Evolutionary conservation across 1,140 invertebrate genomes (phyloP), one percentile per base, ranked within the genome.

Genomic region (Scaptomyza montana): DNA sequence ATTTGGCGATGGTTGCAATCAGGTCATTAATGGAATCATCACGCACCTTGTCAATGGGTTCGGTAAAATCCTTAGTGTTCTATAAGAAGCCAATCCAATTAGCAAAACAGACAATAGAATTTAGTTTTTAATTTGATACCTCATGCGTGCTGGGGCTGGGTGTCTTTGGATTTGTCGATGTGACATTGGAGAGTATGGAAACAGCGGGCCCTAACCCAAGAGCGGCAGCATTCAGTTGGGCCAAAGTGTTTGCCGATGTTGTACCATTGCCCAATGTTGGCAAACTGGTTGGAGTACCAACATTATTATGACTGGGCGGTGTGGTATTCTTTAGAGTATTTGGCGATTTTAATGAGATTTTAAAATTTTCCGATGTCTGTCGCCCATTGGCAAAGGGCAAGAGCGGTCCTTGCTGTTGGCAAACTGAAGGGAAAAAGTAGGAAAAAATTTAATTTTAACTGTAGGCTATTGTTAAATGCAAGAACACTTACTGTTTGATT

Each of bases 1-100:
- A 92, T 93, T 96, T 96, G 30, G 96, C 96, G 80, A 97, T 97
- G 16, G 96, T 96, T 45, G 95, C 95, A 94, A 96, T 96, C 54
- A 97, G 92, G 93, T 97, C 96, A 84, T 96, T 96, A n/a, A 96
- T 94, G 2, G 95, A 96, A 90, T 96, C 96, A 80, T 96, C 95
- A 86, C 96, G 96, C 92, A 95, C 95, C 84, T 96, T 96, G 90
- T 97, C 96, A 74, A 97, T 90, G 55, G 91, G 87, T 47, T 93
- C 92, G 3, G 92, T 92, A 53, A 92, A 91, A 63, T 94, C 93
- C 73, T 92, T 92, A 12, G 89, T 80, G 36, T 84, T 89, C 91
- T 92, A n/a, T 3, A n/a, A 55, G 9, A 12, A 5, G 50, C 3
- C n/a, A 10, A 16, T 3, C 1, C 41, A 9, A 16, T 56, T 30